These are phyloP conservation scores for Drosophila macrospina DNA, from an alignment of 2,888 invertebrate species.

Conservation along the genomic window DNA sequence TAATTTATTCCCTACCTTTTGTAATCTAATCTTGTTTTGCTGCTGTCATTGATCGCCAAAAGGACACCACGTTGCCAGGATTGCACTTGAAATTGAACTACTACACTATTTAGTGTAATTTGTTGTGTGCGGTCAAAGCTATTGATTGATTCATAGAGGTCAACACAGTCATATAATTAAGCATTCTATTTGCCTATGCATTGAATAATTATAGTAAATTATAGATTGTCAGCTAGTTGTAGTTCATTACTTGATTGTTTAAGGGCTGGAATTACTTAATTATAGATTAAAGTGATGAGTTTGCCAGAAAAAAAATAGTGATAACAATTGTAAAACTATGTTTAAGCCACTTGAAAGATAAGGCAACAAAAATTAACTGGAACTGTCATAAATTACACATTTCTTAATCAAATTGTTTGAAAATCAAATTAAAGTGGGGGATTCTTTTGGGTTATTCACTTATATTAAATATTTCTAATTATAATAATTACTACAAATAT, in stretches of 20 bases:
- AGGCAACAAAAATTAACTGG: too few relatives aligned
- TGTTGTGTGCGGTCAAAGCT: conserved; percentile 15
- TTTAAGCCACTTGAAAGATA: too few relatives aligned
- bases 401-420: background rate
- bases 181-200: background rate
- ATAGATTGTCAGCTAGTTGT: background rate
- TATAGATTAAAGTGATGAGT: background rate
- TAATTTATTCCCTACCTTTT: conserved; percentile 39
- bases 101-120: background rate
- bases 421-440: too few relatives aligned
- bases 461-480: too few relatives aligned
- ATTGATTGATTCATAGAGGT: conserved; percentile 44
- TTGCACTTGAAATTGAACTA: conserved; percentile 30
- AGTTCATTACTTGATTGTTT: conserved; percentile 1
- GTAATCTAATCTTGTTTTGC: conserved; percentile 12
- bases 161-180: conserved; percentile 5
- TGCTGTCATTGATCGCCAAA: conserved; percentile 28
- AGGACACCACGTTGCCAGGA: conserved; percentile 26
- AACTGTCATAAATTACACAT: background rate
- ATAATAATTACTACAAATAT: too few relatives aligned
- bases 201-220: conserved; percentile 1
- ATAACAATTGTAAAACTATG: too few relatives aligned
- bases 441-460: too few relatives aligned
- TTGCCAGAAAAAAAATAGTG: too few relatives aligned
- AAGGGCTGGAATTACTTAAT: background rate